Conservation (phyloP, 2,113 vertebrate species). For the Pipra filicauda region DNA sequence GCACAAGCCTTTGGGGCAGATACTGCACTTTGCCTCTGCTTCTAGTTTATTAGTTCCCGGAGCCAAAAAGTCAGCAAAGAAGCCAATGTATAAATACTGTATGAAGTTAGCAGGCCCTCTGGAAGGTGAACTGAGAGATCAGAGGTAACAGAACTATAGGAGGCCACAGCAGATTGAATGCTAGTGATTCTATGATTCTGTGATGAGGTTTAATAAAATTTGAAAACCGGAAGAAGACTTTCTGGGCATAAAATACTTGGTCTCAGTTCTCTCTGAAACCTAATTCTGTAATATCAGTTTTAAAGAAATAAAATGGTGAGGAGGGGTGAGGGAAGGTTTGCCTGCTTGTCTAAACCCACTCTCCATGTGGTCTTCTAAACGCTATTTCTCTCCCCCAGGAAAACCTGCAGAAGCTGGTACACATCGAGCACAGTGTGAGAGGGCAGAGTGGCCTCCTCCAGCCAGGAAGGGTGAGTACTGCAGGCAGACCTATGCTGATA, state of each 20-base stretch:
- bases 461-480: conserved; percentile 90
- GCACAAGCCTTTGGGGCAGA: background rate
- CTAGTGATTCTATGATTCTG: background rate
- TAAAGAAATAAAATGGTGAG: background rate
- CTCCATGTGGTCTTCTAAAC: background rate
- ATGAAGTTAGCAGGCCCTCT: background rate
- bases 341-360: background rate
- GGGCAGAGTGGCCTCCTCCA: conserved; percentile 88
- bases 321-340: background rate
- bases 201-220: background rate
- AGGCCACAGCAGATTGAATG: background rate
- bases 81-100: background rate
- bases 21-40: background rate
- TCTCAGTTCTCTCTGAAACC: background rate
- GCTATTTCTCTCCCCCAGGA: conserved; percentile 77
- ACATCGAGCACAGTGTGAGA: conserved; percentile 91
- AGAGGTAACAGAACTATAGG: background rate
- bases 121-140: background rate
- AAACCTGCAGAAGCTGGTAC: conserved; percentile 93
- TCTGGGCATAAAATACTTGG: background rate
- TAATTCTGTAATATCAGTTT: background rate
- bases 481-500: conserved; percentile 36
- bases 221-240: background rate
- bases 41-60: background rate
- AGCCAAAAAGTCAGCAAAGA: background rate